A percentile compares a stretch with the other conserved stretches of the same genome.
These are phyloP conservation scores for Prochilodus magdalenae DNA, from an alignment of 2,113 vertebrate species.

Conservation along the genomic window DNA sequence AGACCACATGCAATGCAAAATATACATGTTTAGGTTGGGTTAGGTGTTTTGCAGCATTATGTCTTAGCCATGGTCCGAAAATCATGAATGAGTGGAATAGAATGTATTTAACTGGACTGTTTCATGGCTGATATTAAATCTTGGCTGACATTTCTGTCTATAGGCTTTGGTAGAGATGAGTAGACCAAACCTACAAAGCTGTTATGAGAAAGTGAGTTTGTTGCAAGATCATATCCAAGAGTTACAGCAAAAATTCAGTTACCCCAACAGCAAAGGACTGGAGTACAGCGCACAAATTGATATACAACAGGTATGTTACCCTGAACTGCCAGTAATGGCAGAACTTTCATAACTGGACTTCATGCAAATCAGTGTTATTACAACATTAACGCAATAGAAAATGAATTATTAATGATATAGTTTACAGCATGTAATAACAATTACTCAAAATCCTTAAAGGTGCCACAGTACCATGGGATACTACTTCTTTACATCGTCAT, in stretches of 20 bases:
- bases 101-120: not conserved
- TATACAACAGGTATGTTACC: slow-evolving; percentile 86
- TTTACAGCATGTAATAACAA: no score
- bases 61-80: no score
- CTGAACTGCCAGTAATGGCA: not conserved
- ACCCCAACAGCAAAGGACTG: slow-evolving; percentile 78
- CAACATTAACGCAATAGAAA: no score
- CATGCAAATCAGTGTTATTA: no score
- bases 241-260: slow-evolving; percentile 83
- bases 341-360: no score
- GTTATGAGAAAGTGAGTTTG: slow-evolving; percentile 81
- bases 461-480: no score
- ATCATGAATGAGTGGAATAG: not conserved
- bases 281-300: slow-evolving; percentile 87
- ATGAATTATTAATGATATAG: no score
- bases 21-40: no score
- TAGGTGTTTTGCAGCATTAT: no score
- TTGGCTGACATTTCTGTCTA: not conserved
- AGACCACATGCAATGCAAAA: no score
- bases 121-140: not conserved
- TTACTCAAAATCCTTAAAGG: no score
- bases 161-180: slow-evolving; percentile 77
- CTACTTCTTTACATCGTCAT: no score
- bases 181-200: slow-evolving; percentile 81
- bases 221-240: slow-evolving; percentile 82